Evolutionary conservation across 1,140 invertebrate species (phyloP), one percentile per base, ranked within the genome.

Genomic region (Drosophila santomea): DNA sequence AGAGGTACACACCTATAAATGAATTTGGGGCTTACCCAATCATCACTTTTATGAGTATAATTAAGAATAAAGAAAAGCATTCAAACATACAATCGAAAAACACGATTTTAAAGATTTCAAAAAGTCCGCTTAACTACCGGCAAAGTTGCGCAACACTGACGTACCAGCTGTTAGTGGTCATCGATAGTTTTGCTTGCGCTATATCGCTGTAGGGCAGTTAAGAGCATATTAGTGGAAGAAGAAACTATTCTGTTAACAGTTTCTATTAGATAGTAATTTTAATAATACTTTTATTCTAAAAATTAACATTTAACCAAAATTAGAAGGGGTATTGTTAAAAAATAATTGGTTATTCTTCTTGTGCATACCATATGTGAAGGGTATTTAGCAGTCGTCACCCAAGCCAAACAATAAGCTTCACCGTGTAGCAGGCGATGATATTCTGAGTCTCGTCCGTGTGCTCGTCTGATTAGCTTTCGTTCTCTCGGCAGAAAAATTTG

Each of bases 401-500:
- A 4, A 4, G 6, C 5, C 7, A 48, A 41, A 25, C 28, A 43
- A 63, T 61, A 35, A 60, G 38, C 55, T 60, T 25, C 7, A 14
- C 38, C 55, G 28, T 12, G 17, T 54, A 63, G 72, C 52, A 69
- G 66, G 61, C 80, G 56, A 15, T 60, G 50, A 67, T 52, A 36
- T 74, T 68, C 68, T 68, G 59, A 57, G 41, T 72, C 69, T 63
- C 47, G 58, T 80, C 59, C 61, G 68, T 52, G 69, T 85, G 59
- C 69, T 85, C 86, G 61, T 62, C 66, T 57, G 54, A 67, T 56
- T 55, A 78, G 55, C 69, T 52, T 60, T 73, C 52, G 72, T 76
- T 81, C 78, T 83, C 80, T 83, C 80, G 72, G 59, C 62, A 77
- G 79, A 39, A 51, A 67, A 78, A 81, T 86, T 85, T 85, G 50